phyloP scores from a whole-genome alignment of 2,888 invertebrate species.

The Drosophila neonasuta region DNA sequence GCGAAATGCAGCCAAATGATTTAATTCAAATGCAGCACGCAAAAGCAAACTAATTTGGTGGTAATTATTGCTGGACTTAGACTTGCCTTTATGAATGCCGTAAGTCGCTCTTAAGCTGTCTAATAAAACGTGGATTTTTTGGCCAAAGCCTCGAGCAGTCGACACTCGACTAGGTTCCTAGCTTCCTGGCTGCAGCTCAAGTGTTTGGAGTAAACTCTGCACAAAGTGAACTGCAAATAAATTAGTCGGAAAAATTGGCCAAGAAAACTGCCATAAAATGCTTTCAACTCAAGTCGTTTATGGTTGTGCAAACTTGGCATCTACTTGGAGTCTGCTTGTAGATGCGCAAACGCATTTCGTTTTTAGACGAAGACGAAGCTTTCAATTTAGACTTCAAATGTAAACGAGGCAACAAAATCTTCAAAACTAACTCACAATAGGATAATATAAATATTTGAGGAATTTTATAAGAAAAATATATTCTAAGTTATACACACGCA shows the following conservation, averaged over 20 bases:
- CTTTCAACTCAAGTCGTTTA: constrained; percentile 47
- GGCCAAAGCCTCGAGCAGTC: constrained; percentile 3
- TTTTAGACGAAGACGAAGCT: background rate
- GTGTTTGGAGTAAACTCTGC: constrained; percentile 42
- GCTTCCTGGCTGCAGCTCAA: constrained; percentile 27
- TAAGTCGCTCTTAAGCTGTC: constrained; percentile 42
- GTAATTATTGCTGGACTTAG: constrained; percentile 53
- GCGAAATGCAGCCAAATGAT: constrained; percentile 46
- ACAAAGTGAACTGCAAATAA: constrained; percentile 68
- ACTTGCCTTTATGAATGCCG: constrained; percentile 49
- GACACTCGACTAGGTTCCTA: constrained; percentile 1
- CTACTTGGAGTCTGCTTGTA: constrained; percentile 9
- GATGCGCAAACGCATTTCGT: constrained; percentile 8
- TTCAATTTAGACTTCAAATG: constrained; percentile 1
- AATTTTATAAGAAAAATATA: background rate
- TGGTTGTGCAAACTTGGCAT: constrained; percentile 31
- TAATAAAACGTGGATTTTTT: constrained; percentile 43
- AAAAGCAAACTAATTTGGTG: constrained; percentile 56
- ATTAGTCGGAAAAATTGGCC: constrained; percentile 51
- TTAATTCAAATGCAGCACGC: constrained; percentile 58
- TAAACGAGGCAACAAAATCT: background rate
- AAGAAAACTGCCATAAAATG: constrained; percentile 51
- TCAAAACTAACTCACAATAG: background rate
- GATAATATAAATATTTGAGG: background rate
- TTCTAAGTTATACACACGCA: background rate